Base-by-base conservation (phyloP, 92 coral and sea anemone genomes). In the Porites rus region DNA sequence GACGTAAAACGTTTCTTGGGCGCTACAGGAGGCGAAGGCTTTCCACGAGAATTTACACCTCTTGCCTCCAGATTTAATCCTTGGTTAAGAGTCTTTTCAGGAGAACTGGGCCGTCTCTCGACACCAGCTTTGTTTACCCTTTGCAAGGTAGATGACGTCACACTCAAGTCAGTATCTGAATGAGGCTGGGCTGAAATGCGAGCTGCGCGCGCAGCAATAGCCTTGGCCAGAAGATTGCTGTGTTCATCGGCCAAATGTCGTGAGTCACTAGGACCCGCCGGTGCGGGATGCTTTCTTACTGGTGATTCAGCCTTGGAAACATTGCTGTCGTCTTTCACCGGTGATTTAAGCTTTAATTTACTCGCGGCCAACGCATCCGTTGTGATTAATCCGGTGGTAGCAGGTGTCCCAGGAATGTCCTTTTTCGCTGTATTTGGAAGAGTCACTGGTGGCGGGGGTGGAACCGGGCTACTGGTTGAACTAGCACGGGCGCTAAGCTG, bases 201-300 rank as follows among this genome's bases (percentile, higher is more conserved):
- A 6, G 98, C 96, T 59, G 98, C 98, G n/a, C 98, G 94, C 50
- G 93, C 98, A 6, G 98, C 98, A 8, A 95, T 93, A 81, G 98
- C 98, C 69, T 93, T 95, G 24, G 98, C 98, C 14, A 95, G 86
- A 61, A 93, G 76, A 69, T 84, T 69, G 74, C 90, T 68, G 85
- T 95, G 98, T 73, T 92, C 94, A 58, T 68, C 69, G n/a, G 90
- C 87, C 8, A 90, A 75, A 53, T 73, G 51, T 31, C 60, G 72
- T 28, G 69, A 77, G 9, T 81, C 84, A 7, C 89, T 90, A 65
- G 87, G 75, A 14, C 61, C 14, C 12, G 80, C 73, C 58, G 94
- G 78, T 6, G 88, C 87, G 4, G 92, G 65, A 43, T 73, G 70
- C 80, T 79, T 66, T 54, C 77, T 78, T 59, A 63, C 60, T 63